Evolutionary conservation across 1,140 invertebrate genomes (phyloP).

Genomic region (Belonocnema kinseyi): DNA sequence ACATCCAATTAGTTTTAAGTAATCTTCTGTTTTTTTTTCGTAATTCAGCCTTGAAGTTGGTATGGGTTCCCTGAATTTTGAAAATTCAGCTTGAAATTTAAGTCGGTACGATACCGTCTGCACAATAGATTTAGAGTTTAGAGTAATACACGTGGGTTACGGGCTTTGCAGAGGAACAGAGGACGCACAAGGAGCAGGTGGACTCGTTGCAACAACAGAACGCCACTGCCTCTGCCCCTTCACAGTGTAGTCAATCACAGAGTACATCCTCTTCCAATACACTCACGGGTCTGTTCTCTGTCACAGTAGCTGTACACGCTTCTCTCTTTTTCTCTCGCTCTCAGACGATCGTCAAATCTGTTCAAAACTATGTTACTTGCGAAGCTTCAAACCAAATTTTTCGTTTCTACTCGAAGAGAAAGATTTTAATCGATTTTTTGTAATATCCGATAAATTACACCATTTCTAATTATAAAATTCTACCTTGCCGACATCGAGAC

Average conservation of each 20-base stretch:
- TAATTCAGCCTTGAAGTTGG: no score
- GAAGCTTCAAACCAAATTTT: background rate
- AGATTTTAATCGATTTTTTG: background rate
- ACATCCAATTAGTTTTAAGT: no score
- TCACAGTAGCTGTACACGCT: constrained; percentile 68
- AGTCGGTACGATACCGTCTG: constrained; percentile 38
- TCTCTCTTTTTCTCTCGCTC: constrained; percentile 5
- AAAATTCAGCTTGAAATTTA: background rate
- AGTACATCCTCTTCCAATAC: constrained; percentile 71
- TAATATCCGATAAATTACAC: no score
- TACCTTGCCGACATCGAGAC: no score
- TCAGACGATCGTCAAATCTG: constrained; percentile 17
- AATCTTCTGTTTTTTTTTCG: no score
- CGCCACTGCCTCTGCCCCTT: constrained; percentile 66
- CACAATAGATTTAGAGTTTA: constrained; percentile 43
- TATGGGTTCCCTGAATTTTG: no score
- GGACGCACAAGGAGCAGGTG: constrained; percentile 69
- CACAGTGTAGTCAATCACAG: constrained; percentile 71
- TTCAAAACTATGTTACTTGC: background rate
- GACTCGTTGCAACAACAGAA: constrained; percentile 68
- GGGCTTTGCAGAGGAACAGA: constrained; percentile 74
- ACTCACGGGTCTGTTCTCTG: constrained; percentile 73
- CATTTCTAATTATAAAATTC: no score
- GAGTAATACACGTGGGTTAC: constrained; percentile 71
- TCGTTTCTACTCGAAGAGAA: background rate